A percentile compares a stretch with the other conserved stretches of the same genome.
Conservation (phyloP, 1,140 invertebrate species). For the Brachionus rubens region DNA sequence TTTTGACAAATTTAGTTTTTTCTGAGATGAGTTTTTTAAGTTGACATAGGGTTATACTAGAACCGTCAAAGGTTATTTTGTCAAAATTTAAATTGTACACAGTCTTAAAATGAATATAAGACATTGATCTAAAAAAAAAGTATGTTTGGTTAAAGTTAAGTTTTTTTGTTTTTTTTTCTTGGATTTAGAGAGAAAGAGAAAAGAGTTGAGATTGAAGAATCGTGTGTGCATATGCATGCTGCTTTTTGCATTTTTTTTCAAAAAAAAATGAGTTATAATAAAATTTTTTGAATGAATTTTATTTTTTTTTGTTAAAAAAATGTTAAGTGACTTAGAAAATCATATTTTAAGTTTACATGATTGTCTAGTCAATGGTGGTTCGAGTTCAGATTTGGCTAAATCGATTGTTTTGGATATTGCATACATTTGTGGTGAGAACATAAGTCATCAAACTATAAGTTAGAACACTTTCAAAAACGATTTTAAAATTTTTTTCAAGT, state of each 20-base stretch:
- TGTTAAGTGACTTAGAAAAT: conserved; percentile 25
- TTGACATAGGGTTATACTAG: conserved; percentile 11
- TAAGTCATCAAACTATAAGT: conserved; percentile 14
- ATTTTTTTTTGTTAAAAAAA: no score
- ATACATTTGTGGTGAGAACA: conserved; percentile 9
- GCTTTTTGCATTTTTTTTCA: no score
- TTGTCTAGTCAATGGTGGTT: not conserved
- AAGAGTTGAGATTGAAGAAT: no score
- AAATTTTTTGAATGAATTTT: not conserved
- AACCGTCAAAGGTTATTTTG: conserved; percentile 41
- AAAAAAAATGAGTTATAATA: not conserved
- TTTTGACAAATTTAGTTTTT: conserved; percentile 28
- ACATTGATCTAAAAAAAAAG: conserved; percentile 21
- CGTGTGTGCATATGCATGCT: no score
- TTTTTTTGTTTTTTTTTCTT: conserved; percentile 2
- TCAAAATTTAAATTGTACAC: conserved; percentile 44
- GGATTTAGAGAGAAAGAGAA: no score
- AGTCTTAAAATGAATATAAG: conserved; percentile 42
- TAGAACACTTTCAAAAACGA: not conserved
- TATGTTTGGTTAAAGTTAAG: conserved; percentile 23
- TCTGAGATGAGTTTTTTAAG: conserved; percentile 38
- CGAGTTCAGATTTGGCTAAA: conserved; percentile 9
- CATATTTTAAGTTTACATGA: conserved; percentile 1
- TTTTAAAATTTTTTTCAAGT: not conserved
- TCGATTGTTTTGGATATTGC: conserved; percentile 13